Percentiles rank a stretch among this genome's conserved stretches.
phyloP scores from a whole-genome alignment of 2,888 invertebrate genomes.

The Autographa pulchrina region DNA sequence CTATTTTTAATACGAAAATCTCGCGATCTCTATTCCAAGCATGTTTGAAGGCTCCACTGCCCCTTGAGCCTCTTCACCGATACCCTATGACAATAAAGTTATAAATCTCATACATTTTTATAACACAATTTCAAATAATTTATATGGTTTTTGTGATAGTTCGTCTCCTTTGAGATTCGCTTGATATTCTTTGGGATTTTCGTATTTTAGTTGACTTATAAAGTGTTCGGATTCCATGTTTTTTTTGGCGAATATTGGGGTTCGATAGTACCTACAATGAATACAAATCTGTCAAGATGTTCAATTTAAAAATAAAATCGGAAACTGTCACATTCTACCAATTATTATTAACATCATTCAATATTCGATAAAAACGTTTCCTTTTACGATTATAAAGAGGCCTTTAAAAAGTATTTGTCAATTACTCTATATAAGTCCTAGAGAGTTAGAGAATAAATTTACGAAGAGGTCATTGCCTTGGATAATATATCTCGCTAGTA shows the following conservation, averaged over 20 bases:
- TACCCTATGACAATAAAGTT: slow-evolving; percentile 73
- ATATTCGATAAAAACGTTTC: too few species aligned
- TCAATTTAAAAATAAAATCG: not conserved
- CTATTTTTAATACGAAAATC: slow-evolving; percentile 75
- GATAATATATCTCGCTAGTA: not conserved
- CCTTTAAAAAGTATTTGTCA: too few species aligned
- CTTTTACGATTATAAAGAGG: too few species aligned
- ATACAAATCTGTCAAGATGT: not conserved
- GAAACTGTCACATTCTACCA: too few species aligned
- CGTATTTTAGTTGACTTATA: slow-evolving; percentile 29
- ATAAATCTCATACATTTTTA: slow-evolving; percentile 84
- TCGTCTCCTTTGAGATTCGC: slow-evolving; percentile 38
- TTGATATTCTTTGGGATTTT: slow-evolving; percentile 41
- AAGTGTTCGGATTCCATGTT: slow-evolving; percentile 12
- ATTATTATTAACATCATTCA: too few species aligned
- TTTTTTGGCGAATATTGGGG: slow-evolving; percentile 22
- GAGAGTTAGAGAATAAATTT: too few species aligned
- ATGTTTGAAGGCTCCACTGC: slow-evolving; percentile 64
- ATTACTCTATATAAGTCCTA: too few species aligned
- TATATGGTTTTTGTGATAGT: slow-evolving; percentile 58
- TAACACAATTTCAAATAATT: slow-evolving; percentile 77
- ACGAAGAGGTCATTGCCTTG: too few species aligned
- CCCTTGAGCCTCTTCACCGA: slow-evolving; percentile 64
- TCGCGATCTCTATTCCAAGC: slow-evolving; percentile 71
- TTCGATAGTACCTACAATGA: not conserved